Base-by-base conservation (phyloP, 2,113 vertebrate genomes). In the Ameiurus melas region DNA sequence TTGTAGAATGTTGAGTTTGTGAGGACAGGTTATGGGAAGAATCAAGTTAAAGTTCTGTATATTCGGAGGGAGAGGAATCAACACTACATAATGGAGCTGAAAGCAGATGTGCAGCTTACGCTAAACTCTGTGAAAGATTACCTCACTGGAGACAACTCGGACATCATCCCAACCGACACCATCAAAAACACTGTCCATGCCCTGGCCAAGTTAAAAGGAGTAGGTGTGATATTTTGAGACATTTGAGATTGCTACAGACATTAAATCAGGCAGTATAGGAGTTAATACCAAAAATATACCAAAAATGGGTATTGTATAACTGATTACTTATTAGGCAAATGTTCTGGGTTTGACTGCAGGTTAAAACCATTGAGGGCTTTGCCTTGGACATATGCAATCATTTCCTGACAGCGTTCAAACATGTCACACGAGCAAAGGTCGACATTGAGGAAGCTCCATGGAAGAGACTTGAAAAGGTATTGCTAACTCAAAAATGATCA, bases 81-180 rank as follows among this genome's bases (percentile, higher is more conserved):
- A 43, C 96, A 99, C 85, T 93, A 30, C 0, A 95, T 99, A 90
- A 96, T 96, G 81, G 97, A 99, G 92, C 94, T 99, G 88, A 95
- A 94, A 84, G 95, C 96, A 33, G 95, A 97, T 2, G 96, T 97
- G 0, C 94, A 98, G 91, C 94, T 99, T 86, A 97, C 96, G 0
- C 95, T 99, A 90, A 96, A 93, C 60, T 94, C 96, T 12, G 93
- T 92, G 89, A 97, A 97, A 33, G 98, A 99, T 90, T 99, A 98
- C 85, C 83, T 98, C 22, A 75, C 87, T 0, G 97, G 97, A 88
- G 97, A 99, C 92, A 99, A 99, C 91, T 95, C 95, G 0, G 96
- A 96, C 85, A 96, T 99, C 92, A 98, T 99, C 91, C 98, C 98
- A 36, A 99, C 98, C 0, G 98, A 99, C 94, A 99, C 98, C 75